Conservation (phyloP, 2,797 vertebrate species). For the Acanthornis magna region DNA sequence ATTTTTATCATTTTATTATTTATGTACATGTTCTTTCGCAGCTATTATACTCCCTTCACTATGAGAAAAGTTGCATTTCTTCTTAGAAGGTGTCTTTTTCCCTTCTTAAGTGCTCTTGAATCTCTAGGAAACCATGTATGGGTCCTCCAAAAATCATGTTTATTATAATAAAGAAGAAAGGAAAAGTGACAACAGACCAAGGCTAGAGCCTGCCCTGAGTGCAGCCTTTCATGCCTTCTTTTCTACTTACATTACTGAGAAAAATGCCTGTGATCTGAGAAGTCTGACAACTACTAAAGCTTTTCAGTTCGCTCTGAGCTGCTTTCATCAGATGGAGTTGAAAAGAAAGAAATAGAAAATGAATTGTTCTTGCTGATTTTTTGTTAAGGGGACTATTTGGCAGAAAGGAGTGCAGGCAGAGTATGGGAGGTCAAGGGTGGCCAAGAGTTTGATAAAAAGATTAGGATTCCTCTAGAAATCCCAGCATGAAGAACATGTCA, state of each 20-base stretch:
- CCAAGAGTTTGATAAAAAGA: background rate
- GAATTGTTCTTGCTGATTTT: background rate
- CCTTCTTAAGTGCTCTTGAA: background rate
- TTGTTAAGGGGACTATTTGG: background rate
- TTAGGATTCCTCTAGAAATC: background rate
- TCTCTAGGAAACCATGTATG: background rate
- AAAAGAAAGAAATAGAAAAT: constrained; percentile 5
- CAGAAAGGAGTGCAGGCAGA: background rate
- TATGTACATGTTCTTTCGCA: background rate
- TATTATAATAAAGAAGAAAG: background rate
- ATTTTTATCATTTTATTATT: background rate
- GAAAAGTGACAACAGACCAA: background rate
- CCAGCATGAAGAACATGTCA: background rate
- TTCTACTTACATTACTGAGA: background rate
- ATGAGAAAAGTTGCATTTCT: background rate
- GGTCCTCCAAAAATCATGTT: background rate
- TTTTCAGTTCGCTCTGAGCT: background rate
- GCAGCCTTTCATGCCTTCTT: background rate
- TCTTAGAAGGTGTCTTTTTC: background rate
- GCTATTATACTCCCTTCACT: background rate
- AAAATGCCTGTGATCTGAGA: background rate
- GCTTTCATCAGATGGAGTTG: background rate
- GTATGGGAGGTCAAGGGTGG: background rate
- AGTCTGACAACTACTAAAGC: background rate
- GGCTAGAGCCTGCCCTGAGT: background rate